Percentiles rank a stretch among this genome's conserved stretches.
phyloP scores from a whole-genome alignment of 2,888 invertebrate genomes.

The Hecatera dysodea region DNA sequence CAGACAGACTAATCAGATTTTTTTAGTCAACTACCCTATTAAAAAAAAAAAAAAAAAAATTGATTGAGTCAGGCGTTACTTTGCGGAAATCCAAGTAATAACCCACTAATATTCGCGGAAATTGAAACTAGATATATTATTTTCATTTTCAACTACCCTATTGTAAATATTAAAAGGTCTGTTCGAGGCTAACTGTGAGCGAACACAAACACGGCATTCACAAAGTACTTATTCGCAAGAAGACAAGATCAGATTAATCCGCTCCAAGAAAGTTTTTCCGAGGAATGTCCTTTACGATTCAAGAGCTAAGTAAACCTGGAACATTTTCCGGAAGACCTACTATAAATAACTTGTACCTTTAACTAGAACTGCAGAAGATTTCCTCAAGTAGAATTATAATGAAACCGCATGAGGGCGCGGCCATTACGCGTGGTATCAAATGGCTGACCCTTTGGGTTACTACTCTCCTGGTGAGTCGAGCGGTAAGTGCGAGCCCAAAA shows the following conservation, averaged over 20 bases:
- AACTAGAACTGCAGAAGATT: slow-evolving; percentile 43
- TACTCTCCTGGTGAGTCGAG: slow-evolving; percentile 35
- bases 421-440: slow-evolving; percentile 62
- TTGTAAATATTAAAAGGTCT: slow-evolving; percentile 2
- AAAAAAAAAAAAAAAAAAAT: no score
- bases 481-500: slow-evolving; percentile 56
- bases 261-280: slow-evolving; percentile 30
- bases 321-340: slow-evolving; percentile 19
- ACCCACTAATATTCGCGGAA: no score
- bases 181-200: background rate
- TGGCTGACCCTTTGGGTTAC: slow-evolving; percentile 50
- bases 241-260: slow-evolving; percentile 32
- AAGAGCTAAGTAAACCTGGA: slow-evolving; percentile 47
- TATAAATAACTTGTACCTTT: slow-evolving; percentile 35
- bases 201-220: slow-evolving; percentile 13
- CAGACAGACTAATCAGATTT: no score
- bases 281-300: slow-evolving; percentile 36
- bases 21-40: no score
- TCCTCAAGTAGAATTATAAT: slow-evolving; percentile 54
- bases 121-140: no score
- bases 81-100: no score
- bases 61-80: no score
- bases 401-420: slow-evolving; percentile 52
- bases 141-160: no score
- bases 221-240: slow-evolving; percentile 25